Conservation (phyloP, 2,113 vertebrate species). For the Megaceryle torquata region DNA sequence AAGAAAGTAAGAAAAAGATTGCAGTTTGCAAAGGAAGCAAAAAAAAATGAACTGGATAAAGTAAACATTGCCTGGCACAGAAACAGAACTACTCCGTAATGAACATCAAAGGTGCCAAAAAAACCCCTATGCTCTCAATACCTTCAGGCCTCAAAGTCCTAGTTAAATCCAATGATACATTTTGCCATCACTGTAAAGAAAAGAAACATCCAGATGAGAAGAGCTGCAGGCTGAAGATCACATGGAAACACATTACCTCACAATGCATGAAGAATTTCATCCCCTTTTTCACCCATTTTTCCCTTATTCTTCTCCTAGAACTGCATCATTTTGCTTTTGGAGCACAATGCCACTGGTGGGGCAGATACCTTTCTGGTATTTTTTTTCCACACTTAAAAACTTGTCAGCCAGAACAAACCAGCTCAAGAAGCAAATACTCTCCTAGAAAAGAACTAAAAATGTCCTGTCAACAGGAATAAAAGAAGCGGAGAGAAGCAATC, state of each 20-base stretch:
- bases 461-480: neutral
- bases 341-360: fast-evolving
- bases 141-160: neutral
- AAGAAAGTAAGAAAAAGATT: neutral
- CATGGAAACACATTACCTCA: neutral
- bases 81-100: neutral
- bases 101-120: neutral
- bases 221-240: neutral
- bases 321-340: neutral
- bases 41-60: neutral
- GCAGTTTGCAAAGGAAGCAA: neutral
- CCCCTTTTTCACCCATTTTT: neutral
- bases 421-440: neutral
- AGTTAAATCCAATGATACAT: neutral
- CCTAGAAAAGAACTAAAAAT: neutral
- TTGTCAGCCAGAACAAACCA: neutral
- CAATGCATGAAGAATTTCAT: neutral
- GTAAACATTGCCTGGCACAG: neutral
- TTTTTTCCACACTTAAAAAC: neutral
- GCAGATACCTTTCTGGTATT: neutral
- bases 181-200: neutral
- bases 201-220: neutral
- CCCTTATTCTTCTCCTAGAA: neutral
- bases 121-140: neutral
- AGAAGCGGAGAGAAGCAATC: neutral